phyloP scores from a whole-genome alignment of 1,140 invertebrate species.

The Solenopsis invicta region DNA sequence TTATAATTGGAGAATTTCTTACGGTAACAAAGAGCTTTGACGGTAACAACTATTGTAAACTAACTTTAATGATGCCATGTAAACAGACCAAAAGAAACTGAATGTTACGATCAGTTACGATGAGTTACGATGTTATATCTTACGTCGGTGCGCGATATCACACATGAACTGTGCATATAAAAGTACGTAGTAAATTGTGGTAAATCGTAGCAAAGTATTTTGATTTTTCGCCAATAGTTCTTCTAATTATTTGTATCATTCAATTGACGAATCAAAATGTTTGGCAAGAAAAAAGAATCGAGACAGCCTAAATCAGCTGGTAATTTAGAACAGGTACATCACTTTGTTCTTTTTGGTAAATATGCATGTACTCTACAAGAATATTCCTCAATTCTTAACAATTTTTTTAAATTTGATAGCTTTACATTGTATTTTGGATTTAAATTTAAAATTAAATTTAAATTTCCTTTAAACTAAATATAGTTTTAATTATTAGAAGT shows the following conservation, averaged over 20 bases:
- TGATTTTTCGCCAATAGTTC: not conserved
- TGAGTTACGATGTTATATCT: too few relatives aligned
- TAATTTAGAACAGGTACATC: constrained; percentile 85
- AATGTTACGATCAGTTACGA: too few relatives aligned
- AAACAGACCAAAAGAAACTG: too few relatives aligned
- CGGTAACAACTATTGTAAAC: too few relatives aligned
- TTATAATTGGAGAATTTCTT: too few relatives aligned
- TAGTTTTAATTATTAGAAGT: too few relatives aligned
- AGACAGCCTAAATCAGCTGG: constrained; percentile 84
- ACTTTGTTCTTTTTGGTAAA: constrained; percentile 36
- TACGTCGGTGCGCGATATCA: too few relatives aligned
- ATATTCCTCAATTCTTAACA: not conserved
- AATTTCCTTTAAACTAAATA: not conserved
- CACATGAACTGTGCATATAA: too few relatives aligned
- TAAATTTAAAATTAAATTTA: constrained; percentile 17
- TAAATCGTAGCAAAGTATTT: not conserved
- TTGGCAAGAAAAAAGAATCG: constrained; percentile 86
- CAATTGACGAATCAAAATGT: constrained; percentile 81
- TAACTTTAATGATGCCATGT: too few relatives aligned
- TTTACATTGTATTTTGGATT: not conserved
- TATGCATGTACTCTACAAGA: too few relatives aligned
- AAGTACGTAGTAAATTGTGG: too few relatives aligned
- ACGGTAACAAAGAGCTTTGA: too few relatives aligned
- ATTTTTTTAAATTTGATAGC: not conserved
- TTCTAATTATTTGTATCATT: not conserved